Conservation (phyloP, 2,797 vertebrate genomes). For the Dromococcyx pavoninus region DNA sequence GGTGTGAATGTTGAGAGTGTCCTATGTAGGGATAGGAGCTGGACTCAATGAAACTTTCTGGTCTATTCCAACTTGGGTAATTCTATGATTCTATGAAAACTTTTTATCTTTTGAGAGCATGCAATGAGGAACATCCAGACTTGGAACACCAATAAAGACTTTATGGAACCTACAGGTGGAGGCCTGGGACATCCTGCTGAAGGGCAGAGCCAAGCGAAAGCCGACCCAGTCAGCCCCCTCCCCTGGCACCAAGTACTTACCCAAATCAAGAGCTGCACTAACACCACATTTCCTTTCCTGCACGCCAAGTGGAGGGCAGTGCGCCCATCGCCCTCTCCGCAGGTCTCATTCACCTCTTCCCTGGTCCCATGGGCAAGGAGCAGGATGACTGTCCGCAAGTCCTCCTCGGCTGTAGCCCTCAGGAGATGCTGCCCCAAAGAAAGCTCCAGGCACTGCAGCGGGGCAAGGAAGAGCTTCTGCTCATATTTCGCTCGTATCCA, state of each 20-base stretch:
- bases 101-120: rapidly evolving
- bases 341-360: conserved; percentile 95
- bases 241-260: conserved; percentile 68
- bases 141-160: background rate
- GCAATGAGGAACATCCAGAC: background rate
- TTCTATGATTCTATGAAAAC: too few relatives aligned
- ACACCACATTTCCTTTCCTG: conserved; percentile 89
- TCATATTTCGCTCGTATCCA: conserved; percentile 99
- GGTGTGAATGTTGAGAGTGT: too few relatives aligned
- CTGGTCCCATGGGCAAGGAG: conserved; percentile 90
- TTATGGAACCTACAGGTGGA: background rate
- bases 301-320: conserved; percentile 92
- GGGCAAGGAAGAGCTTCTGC: conserved; percentile 93
- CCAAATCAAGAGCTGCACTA: conserved; percentile 95
- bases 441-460: conserved; percentile 82
- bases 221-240: background rate
- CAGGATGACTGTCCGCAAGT: conserved; percentile 86
- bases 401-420: conserved; percentile 88
- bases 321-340: conserved; percentile 90
- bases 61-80: too few relatives aligned
- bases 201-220: background rate
- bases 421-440: conserved; percentile 91
- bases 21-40: too few relatives aligned
- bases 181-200: too few relatives aligned
- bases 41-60: too few relatives aligned